Conservation (phyloP, 2,888 invertebrate genomes). For the Pterostichus niger region DNA sequence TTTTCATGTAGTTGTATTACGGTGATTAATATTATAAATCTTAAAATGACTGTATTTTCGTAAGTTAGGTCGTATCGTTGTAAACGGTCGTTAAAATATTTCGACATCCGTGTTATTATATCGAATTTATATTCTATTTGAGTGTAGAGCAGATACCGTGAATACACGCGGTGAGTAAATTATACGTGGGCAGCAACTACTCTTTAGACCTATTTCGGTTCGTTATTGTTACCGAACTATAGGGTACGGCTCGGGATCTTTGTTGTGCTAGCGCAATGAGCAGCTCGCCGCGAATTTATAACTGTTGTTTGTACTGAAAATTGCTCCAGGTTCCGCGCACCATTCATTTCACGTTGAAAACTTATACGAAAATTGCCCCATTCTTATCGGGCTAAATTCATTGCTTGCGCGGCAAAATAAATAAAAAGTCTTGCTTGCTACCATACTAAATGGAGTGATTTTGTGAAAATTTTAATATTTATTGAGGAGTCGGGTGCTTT, state of each 20-base stretch:
- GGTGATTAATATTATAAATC: conserved; percentile 23
- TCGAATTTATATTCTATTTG: conserved; percentile 48
- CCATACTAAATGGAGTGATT: conserved; percentile 20
- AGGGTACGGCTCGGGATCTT: conserved; percentile 23
- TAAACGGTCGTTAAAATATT: conserved; percentile 40
- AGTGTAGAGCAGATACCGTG: conserved; percentile 3
- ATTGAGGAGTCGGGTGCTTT: background rate
- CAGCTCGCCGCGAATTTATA: conserved; percentile 51
- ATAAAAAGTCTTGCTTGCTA: background rate
- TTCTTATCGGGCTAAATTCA: conserved; percentile 25
- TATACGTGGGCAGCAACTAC: conserved; percentile 35
- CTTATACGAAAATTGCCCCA: conserved; percentile 33
- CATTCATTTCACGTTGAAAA: conserved; percentile 45
- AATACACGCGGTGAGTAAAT: conserved; percentile 34
- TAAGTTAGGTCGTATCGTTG: background rate
- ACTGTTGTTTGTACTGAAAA: conserved; percentile 53
- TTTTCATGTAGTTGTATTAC: conserved; percentile 1
- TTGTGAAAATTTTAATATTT: background rate
- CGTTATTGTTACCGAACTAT: conserved; percentile 32
- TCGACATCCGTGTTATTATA: conserved; percentile 43
- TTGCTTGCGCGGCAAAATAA: conserved; percentile 2
- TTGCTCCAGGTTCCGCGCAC: conserved; percentile 22
- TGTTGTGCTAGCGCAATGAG: conserved; percentile 51
- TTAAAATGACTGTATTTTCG: conserved; percentile 2
- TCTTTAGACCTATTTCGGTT: conserved; percentile 40